Evolutionary conservation across 2,888 invertebrate genomes (phyloP), one percentile per base, ranked within the genome.

Genomic region (Chalcis sispes): DNA sequence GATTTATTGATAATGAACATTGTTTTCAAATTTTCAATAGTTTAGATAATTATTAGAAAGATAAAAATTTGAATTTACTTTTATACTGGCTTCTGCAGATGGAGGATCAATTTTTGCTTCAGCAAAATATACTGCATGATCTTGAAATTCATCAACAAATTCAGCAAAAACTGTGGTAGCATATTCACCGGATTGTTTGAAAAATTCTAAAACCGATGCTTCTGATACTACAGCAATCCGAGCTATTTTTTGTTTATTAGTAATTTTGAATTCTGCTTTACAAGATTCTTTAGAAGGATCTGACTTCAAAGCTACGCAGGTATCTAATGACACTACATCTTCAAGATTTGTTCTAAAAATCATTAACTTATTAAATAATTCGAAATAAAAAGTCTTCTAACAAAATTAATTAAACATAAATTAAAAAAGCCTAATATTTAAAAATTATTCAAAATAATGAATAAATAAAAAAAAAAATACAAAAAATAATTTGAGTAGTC

Each of bases 131-230:
- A 88, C 88, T 13, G 83, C 81, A 79, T 86, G 87, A 61, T 84
- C 87, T 73, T 88, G 85, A 80, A 85, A 87, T 64, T 89, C 87
- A 69, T 89, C 88, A 58, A 89, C 76, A 58, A 88, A 84, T 32
- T 89, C 86, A 3, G 89, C 87, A 72, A 85, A 84, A 42, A 81
- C 78, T 18, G 89, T 90, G 8, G 82, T 84, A 1, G 89, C 81
- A 78, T 90, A 90, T 82, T 90, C 90, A 46, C 88, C 89, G 70
- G 80, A 86, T 77, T 88, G 85, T 69, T 89, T 90, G 78, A 88
- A 90, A 74, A 89, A 83, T 82, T 90, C 90, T 69, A 90, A 79
- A n/a, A 89, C 84, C 13, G 87, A 86, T 10, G 89, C 89, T 83
- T 89, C 89, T 2, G 89, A 89, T 46, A 89, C 88, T 52, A 89